Conservation (phyloP, 2,113 vertebrate species). For the Brienomyrus longianalis region DNA sequence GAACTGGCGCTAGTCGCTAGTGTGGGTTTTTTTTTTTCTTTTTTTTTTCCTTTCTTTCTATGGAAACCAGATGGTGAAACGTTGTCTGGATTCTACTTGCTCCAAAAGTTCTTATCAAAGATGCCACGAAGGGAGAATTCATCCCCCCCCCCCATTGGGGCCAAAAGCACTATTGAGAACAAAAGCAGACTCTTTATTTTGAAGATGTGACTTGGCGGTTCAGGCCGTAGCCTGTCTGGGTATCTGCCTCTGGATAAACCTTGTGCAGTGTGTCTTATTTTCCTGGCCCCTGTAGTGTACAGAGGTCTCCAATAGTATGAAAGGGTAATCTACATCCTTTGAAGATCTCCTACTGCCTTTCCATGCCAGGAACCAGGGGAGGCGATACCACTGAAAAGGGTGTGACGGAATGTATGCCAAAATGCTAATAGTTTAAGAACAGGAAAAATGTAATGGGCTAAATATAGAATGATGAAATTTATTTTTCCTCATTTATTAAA, state of each 20-base stretch:
- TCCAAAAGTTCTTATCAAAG: slow-evolving; percentile 43
- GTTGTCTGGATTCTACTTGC: slow-evolving; percentile 49
- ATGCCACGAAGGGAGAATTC: slow-evolving; percentile 52
- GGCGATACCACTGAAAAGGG: slow-evolving; percentile 28
- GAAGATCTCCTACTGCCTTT: slow-evolving; percentile 37
- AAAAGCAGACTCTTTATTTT: slow-evolving; percentile 38
- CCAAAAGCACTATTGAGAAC: slow-evolving; percentile 48
- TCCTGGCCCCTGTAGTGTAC: slow-evolving; percentile 36
- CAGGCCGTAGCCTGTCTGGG: slow-evolving; percentile 23
- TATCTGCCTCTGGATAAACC: slow-evolving; percentile 43
- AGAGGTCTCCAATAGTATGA: slow-evolving; percentile 35
- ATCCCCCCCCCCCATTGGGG: slow-evolving; percentile 32
- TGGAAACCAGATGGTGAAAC: slow-evolving; percentile 48
- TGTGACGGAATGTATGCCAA: slow-evolving; percentile 40
- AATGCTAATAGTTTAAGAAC: slow-evolving; percentile 42
- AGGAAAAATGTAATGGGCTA: slow-evolving; percentile 29
- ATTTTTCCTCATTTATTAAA: slow-evolving; percentile 41
- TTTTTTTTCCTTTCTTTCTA: slow-evolving; percentile 24
- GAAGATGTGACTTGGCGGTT: slow-evolving; percentile 34
- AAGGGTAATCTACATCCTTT: slow-evolving; percentile 32
- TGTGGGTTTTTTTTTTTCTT: background rate
- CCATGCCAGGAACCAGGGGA: slow-evolving; percentile 38
- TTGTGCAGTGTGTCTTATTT: slow-evolving; percentile 35
- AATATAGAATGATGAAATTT: slow-evolving; percentile 19
- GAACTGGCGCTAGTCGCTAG: slow-evolving; percentile 57